Conservation (phyloP, 2,888 invertebrate species). For the Nephrotoma flavescens region DNA sequence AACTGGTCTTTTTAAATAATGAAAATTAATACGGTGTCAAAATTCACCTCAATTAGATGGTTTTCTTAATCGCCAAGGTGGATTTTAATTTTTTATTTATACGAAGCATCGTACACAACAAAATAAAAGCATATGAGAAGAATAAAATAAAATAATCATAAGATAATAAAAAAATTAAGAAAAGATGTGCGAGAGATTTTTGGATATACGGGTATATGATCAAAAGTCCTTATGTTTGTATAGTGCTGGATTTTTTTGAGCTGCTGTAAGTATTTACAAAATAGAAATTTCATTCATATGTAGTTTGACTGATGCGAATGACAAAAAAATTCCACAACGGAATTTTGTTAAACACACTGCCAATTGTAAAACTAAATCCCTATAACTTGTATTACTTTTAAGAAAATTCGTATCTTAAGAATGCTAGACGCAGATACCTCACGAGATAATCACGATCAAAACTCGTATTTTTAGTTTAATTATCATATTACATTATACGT, state of each 20-base stretch:
- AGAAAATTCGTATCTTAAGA: no score
- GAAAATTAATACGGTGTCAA: constrained; percentile 6
- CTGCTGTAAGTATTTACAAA: no score
- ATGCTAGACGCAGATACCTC: no score
- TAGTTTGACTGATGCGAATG: no score
- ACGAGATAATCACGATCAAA: no score
- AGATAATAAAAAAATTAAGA: neutral
- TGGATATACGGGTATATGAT: neutral
- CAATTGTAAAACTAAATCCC: no score
- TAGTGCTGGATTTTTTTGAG: neutral
- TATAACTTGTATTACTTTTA: no score
- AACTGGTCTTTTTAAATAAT: neutral
- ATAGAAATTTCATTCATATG: no score
- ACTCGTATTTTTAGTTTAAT: no score
- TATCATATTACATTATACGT: no score
- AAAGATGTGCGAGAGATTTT: neutral
- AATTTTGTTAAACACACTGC: no score
- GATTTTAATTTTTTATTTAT: neutral
- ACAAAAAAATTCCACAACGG: no score
- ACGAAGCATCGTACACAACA: neutral
- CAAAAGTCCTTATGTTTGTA: neutral
- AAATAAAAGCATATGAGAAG: neutral
- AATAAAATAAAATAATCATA: neutral
- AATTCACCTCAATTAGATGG: constrained; percentile 6
- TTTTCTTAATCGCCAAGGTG: constrained; percentile 5